A percentile compares a stretch with the other conserved stretches of the same genome.
Evolutionary conservation across 2,113 vertebrate genomes (phyloP).

Genomic region (Cromileptes altivelis): DNA sequence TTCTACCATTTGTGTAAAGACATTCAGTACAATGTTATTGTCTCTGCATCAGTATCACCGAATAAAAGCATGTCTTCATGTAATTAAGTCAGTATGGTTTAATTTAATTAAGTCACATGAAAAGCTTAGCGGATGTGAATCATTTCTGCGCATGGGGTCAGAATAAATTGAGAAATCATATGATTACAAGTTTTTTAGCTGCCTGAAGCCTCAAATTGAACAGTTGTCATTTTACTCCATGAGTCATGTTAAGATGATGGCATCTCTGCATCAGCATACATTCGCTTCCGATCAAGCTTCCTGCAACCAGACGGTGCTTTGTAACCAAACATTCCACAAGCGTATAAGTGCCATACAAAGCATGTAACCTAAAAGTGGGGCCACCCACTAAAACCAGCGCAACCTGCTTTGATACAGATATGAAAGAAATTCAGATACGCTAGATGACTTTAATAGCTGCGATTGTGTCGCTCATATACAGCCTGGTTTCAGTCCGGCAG

Average conservation of each 20-base stretch:
- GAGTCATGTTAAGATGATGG: slow-evolving; percentile 35
- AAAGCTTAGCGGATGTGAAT: not conserved
- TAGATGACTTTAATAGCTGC: not conserved
- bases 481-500: not conserved
- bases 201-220: not conserved
- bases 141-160: not conserved
- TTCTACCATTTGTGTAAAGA: not conserved
- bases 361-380: not conserved
- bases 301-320: not conserved
- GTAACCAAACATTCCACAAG: not conserved
- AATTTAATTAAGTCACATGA: slow-evolving; percentile 2
- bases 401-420: not conserved
- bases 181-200: not conserved
- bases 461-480: not conserved
- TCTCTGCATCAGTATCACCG: not conserved
- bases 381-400: not conserved
- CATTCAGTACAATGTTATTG: not conserved
- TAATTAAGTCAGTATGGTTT: not conserved
- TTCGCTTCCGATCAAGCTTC: not conserved
- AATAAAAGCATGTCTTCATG: not conserved
- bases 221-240: not conserved
- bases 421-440: not conserved
- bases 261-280: not conserved
- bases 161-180: slow-evolving; percentile 11
- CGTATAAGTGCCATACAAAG: not conserved